Evolutionary conservation across 2,113 vertebrate genomes (phyloP).

Genomic region (Nothoprocta pentlandii): DNA sequence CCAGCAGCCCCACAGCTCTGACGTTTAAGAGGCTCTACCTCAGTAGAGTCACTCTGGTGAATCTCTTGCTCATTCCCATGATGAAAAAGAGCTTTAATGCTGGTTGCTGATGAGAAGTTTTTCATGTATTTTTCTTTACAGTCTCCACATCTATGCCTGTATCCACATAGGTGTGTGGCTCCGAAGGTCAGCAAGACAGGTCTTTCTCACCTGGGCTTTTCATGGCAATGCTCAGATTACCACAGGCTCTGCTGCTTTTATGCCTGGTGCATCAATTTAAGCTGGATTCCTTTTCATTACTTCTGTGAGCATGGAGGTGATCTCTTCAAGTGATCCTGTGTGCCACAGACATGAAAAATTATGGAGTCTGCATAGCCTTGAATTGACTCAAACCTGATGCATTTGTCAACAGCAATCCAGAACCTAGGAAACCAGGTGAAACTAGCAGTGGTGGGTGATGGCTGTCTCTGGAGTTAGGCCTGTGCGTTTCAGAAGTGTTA

Average conservation of each 20-base stretch:
- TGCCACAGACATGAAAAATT: background rate
- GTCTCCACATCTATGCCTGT: background rate
- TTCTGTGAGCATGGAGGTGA: background rate
- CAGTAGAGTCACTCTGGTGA: background rate
- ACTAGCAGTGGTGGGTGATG: background rate
- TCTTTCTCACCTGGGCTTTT: background rate
- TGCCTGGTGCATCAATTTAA: background rate
- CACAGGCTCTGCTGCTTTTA: background rate
- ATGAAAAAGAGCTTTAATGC: background rate
- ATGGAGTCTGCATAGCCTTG: background rate
- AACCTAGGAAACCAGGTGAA: background rate
- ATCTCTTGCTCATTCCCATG: background rate
- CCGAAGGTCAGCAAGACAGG: background rate
- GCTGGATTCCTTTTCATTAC: background rate
- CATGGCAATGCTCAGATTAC: background rate
- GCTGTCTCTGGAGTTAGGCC: background rate
- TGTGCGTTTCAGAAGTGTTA: background rate
- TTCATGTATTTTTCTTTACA: background rate
- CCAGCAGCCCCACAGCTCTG: background rate
- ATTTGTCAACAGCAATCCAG: background rate
- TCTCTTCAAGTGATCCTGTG: background rate
- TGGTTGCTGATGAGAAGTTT: background rate
- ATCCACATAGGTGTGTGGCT: background rate
- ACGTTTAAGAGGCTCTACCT: background rate
- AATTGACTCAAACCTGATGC: background rate